Evolutionary conservation across 2,888 invertebrate genomes (phyloP), one percentile per base, ranked within the genome.

Genomic region (Onchidella celtica): DNA sequence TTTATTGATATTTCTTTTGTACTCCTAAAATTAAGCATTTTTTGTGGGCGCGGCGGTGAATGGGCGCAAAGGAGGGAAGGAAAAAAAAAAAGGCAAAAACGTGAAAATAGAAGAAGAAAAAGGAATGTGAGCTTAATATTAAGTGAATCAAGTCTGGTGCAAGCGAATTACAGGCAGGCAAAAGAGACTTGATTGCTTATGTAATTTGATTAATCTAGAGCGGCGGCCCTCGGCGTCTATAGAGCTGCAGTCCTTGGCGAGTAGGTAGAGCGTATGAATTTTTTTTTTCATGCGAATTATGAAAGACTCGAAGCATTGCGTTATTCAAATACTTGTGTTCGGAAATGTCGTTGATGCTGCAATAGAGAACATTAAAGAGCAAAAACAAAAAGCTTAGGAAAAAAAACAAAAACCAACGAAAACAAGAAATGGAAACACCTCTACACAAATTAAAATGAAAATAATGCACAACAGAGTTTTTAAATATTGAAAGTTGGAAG

Each of bases 1-100:
- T 79, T 73, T 79, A 79, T 79, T 79, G 79, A 79, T 79, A 73
- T 70, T 79, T 79, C 79, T 73, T 79, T 79, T 79, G 73, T 79
- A 36, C 66, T 73, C 73, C 9, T 73, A 79, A 79, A 73, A 79
- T 72, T 79, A 79, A 70, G 70, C 72, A 38, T 73, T 59, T 61
- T 32, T 40, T 65, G 34, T 36, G 29, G 17, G 40, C 40, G 63
- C 40, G 47, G 61, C n/a, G n/a, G n/a, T n/a, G n/a, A n/a, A n/a
- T n/a, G n/a, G 40, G 17, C 34, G 40, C 36, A 65, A 34, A 59
- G 63, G 38, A 38, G 38, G 38, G 38, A 24, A 34, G 55, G 24
- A 34, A 55, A 27, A 32, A 66, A 21, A 34, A 27, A 47, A 47
- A 47, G 47, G 17, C 21, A n/a, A 40, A 6, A 55, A 69, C 11